phyloP scores from a whole-genome alignment of 2,797 vertebrate genomes.

The Sus cebifrons region DNA sequence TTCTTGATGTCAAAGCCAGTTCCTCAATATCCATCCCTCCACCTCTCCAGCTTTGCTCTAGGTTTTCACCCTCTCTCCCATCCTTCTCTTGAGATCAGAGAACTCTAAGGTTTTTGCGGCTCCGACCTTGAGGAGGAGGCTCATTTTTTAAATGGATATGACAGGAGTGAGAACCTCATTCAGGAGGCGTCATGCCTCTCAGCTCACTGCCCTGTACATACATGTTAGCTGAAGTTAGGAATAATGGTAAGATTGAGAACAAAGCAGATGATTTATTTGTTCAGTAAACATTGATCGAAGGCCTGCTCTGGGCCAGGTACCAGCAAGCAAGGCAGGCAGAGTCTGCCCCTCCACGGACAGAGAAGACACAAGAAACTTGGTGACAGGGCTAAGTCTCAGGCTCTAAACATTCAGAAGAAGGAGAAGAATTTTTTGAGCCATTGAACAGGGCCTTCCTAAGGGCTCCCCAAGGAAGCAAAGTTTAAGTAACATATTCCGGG shows the following conservation, averaged over 20 bases:
- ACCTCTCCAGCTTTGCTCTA: not conserved
- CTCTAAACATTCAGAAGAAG: not conserved
- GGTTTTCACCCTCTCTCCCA: not conserved
- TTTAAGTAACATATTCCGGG: not conserved
- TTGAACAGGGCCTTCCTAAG: slow-evolving; percentile 12
- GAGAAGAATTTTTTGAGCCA: not conserved
- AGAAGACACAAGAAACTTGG: not conserved
- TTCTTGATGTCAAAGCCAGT: not conserved
- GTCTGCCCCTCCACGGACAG: not conserved
- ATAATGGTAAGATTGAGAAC: not conserved
- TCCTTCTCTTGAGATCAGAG: not conserved
- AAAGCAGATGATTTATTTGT: slow-evolving; percentile 12
- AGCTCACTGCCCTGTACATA: not conserved
- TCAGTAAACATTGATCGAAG: not conserved
- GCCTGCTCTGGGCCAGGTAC: not conserved
- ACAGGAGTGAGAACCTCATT: not conserved
- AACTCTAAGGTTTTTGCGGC: not conserved
- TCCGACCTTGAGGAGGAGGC: not conserved
- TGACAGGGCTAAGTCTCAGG: not conserved
- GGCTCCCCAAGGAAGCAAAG: slow-evolving; percentile 37
- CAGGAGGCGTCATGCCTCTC: not conserved
- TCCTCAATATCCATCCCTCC: not conserved
- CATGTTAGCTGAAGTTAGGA: not conserved
- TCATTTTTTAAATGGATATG: not conserved
- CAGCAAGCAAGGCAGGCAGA: not conserved